These are phyloP conservation scores for Sarcophaga caerulescens DNA, from an alignment of 2,888 invertebrate genomes.

Conservation along the genomic window DNA sequence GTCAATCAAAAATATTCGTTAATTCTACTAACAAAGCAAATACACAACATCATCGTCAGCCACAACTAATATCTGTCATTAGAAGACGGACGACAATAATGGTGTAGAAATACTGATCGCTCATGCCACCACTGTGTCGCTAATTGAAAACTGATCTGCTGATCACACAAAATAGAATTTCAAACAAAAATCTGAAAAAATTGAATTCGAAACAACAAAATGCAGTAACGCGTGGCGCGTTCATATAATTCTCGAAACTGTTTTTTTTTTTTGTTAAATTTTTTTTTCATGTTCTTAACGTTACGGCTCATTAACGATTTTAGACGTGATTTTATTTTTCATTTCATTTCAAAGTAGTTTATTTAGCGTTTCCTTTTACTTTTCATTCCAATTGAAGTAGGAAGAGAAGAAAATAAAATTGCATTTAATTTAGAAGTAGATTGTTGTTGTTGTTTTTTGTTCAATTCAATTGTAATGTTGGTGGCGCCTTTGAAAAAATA, in stretches of 20 bases:
- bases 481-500: slow-evolving; percentile 46
- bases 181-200: neutral
- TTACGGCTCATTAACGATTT: slow-evolving; percentile 63
- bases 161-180: neutral
- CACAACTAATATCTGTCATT: slow-evolving; percentile 15
- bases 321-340: slow-evolving; percentile 23
- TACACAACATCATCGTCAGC: neutral
- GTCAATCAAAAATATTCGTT: slow-evolving; percentile 35
- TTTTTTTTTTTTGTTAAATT: neutral
- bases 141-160: slow-evolving; percentile 50
- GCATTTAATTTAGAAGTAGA: slow-evolving; percentile 23
- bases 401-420: neutral
- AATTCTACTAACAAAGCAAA: neutral
- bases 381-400: too few species aligned
- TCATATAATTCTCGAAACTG: slow-evolving; percentile 41
- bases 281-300: slow-evolving; percentile 53
- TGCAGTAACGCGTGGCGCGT: slow-evolving; percentile 55
- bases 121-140: neutral
- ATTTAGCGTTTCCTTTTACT: too few species aligned
- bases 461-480: slow-evolving; percentile 19
- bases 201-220: slow-evolving; percentile 16
- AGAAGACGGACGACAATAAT: slow-evolving; percentile 19
- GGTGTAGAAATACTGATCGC: neutral
- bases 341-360: neutral
- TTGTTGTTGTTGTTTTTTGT: neutral